Evolutionary conservation across 2,113 vertebrate species (phyloP).

Genomic region (Lycocorax pyrrhopterus): DNA sequence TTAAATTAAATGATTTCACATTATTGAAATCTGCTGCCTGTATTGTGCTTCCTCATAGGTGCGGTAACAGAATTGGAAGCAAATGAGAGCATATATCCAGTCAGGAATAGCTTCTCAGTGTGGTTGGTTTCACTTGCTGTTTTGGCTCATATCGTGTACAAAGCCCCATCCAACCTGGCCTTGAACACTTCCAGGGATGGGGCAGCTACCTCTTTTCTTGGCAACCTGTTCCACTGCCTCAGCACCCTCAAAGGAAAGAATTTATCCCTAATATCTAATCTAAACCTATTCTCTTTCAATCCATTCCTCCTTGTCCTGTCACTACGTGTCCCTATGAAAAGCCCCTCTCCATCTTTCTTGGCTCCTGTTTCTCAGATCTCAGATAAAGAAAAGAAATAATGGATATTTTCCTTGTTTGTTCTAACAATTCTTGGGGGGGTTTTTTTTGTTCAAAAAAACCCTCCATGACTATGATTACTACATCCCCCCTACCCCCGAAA

Average conservation of each 20-base stretch:
- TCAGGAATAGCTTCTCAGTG: background rate
- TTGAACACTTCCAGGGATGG: background rate
- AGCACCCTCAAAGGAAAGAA: background rate
- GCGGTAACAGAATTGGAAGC: background rate
- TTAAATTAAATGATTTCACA: background rate
- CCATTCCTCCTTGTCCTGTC: background rate
- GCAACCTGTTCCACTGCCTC: background rate
- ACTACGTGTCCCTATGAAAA: background rate
- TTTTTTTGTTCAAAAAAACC: accelerated
- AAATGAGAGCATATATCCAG: background rate
- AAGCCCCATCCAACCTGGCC: no score
- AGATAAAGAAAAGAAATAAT: background rate
- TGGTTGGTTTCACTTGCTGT: background rate
- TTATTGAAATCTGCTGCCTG: background rate
- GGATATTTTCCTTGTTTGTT: background rate
- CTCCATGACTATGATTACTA: background rate
- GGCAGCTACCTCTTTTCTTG: background rate
- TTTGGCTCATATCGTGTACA: background rate
- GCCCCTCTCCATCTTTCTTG: background rate
- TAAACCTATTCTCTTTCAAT: background rate
- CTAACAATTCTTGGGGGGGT: accelerated
- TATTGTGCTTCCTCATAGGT: background rate
- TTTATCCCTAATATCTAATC: background rate
- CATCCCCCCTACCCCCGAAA: accelerated
- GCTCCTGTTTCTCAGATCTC: background rate